A percentile compares a stretch with the other conserved stretches of the same genome.
Evolutionary conservation across 2,113 vertebrate genomes (phyloP).

Genomic region (Psittacula cyanocephala): DNA sequence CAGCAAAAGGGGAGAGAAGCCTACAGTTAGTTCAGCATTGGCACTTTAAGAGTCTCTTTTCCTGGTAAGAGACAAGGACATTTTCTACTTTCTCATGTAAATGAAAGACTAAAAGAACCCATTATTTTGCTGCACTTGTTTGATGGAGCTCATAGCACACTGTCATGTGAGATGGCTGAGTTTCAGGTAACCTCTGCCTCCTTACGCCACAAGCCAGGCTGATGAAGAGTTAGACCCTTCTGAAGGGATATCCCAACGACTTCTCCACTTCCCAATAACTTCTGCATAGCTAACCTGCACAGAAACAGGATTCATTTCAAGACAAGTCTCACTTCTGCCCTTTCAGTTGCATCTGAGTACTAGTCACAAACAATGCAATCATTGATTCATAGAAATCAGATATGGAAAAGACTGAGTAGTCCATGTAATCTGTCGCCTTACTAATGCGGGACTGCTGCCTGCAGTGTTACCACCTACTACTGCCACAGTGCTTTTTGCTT

Average conservation of each 20-base stretch:
- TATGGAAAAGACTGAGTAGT: neutral
- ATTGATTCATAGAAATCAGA: slow-evolving; percentile 43
- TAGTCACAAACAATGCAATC: slow-evolving; percentile 15
- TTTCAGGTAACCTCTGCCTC: neutral
- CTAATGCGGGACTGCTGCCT: neutral
- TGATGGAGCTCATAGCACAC: neutral
- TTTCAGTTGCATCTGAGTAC: neutral
- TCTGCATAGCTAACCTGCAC: neutral
- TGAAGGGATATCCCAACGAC: neutral
- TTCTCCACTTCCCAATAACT: slow-evolving; percentile 6
- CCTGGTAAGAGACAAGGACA: neutral
- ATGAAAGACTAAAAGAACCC: neutral
- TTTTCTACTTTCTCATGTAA: neutral
- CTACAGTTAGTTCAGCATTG: neutral
- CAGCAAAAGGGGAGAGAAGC: neutral
- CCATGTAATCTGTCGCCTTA: neutral
- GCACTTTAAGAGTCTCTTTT: neutral
- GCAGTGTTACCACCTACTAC: neutral
- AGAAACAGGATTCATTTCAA: slow-evolving; percentile 31
- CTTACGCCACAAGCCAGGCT: neutral
- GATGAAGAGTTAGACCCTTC: slow-evolving; percentile 1
- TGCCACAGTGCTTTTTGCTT: neutral
- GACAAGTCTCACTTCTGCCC: slow-evolving; percentile 5
- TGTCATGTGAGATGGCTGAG: slow-evolving; percentile 3
- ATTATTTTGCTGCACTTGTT: neutral